Evolutionary conservation across 2,113 vertebrate species (phyloP).

Genomic region (Arenaria interpres): DNA sequence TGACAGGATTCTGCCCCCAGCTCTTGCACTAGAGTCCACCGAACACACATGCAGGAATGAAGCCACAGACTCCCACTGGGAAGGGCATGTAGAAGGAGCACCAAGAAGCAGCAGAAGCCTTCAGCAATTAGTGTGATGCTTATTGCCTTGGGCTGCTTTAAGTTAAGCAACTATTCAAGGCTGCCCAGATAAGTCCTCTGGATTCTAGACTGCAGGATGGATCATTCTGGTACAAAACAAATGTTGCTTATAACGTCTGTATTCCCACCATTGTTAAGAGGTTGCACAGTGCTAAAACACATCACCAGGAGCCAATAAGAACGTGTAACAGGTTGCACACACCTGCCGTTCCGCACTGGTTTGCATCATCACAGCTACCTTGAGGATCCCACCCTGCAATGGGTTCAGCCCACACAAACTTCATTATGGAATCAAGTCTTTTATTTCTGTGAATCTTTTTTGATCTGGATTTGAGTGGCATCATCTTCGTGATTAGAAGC

Average conservation of each 20-base stretch:
- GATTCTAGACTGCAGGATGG: background rate
- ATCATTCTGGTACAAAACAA: background rate
- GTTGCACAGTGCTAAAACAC: background rate
- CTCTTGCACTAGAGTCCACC: background rate
- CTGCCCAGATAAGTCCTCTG: background rate
- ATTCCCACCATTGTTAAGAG: background rate
- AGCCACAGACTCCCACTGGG: background rate
- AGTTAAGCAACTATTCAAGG: background rate
- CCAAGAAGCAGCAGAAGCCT: background rate
- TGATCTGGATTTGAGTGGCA: constrained; percentile 48
- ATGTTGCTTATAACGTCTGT: background rate
- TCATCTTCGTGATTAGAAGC: constrained; percentile 39
- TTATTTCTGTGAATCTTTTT: constrained; percentile 1
- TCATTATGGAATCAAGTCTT: background rate
- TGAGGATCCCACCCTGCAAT: background rate
- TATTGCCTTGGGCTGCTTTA: background rate
- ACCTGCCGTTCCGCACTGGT: rapidly evolving
- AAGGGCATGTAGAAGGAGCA: background rate
- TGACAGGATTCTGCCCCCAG: background rate
- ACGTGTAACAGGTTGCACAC: background rate
- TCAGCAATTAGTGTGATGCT: background rate
- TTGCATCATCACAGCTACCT: background rate
- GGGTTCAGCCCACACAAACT: constrained; percentile 5
- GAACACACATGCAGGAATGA: background rate
- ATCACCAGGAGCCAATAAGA: background rate